phyloP scores from a whole-genome alignment of 2,113 vertebrate genomes.

The Helogale parvula region DNA sequence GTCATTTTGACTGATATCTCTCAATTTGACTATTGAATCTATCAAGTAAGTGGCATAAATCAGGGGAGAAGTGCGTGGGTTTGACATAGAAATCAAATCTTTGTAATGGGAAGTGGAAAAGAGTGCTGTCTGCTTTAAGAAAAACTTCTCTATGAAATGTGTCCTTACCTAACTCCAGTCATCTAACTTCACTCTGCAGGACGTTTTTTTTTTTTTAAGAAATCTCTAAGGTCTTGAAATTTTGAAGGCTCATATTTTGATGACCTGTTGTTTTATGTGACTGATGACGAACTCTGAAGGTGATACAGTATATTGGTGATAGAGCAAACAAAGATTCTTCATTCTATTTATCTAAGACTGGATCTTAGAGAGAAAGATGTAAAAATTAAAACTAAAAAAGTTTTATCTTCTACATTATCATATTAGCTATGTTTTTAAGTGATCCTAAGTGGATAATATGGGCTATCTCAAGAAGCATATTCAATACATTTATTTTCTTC shows the following conservation, averaged over 20 bases:
- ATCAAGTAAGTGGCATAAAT: conserved; percentile 41
- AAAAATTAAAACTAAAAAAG: background rate
- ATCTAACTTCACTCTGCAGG: background rate
- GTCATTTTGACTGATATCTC: conserved; percentile 19
- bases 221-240: background rate
- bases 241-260: background rate
- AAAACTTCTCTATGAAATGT: background rate
- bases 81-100: conserved; percentile 44
- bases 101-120: background rate
- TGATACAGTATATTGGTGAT: background rate
- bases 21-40: conserved; percentile 33
- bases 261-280: background rate
- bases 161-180: background rate
- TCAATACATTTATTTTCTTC: background rate
- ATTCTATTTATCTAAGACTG: background rate
- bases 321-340: background rate
- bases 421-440: background rate
- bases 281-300: background rate
- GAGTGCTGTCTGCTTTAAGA: background rate
- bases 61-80: conserved; percentile 16
- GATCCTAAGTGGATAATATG: background rate
- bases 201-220: background rate
- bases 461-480: background rate
- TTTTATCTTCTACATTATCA: background rate
- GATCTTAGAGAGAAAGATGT: background rate